phyloP scores from a whole-genome alignment of 1,140 invertebrate species.

The Popillia japonica region DNA sequence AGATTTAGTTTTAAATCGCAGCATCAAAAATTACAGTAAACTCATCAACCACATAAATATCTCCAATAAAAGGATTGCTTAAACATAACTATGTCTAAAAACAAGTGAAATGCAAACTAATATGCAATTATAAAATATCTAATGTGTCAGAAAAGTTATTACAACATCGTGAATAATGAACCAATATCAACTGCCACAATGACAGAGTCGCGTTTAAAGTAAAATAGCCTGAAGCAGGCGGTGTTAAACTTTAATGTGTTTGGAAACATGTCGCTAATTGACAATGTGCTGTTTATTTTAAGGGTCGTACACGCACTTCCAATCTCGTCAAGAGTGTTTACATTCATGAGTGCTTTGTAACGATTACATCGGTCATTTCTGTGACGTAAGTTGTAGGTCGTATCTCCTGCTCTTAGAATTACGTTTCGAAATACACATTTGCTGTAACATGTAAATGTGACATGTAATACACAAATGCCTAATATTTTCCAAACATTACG shows the following conservation, averaged over 20 bases:
- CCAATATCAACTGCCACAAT: conserved; percentile 26
- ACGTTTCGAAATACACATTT: neutral
- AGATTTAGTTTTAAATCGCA: too few species aligned
- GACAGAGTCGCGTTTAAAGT: conserved; percentile 23
- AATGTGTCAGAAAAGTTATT: neutral
- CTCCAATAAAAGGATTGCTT: too few species aligned
- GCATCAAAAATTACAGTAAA: too few species aligned
- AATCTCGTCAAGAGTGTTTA: conserved; percentile 52
- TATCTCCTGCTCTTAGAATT: neutral
- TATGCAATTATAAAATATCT: neutral
- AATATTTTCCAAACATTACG: too few species aligned
- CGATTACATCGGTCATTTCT: conserved; percentile 43
- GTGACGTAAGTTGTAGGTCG: neutral
- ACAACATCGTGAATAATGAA: conserved; percentile 17
- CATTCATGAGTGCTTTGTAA: conserved; percentile 48
- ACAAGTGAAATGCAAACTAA: too few species aligned
- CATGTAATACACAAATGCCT: too few species aligned
- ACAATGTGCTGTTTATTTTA: conserved; percentile 55
- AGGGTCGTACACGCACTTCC: conserved; percentile 53
- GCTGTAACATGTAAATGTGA: too few species aligned
- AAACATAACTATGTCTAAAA: too few species aligned
- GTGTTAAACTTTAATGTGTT: conserved; percentile 38
- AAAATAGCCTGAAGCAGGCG: conserved; percentile 23
- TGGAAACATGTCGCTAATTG: conserved; percentile 50
- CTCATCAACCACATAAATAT: too few species aligned